These are phyloP conservation scores for Neolamprologus toae DNA, from an alignment of 2,113 vertebrate species.

Conservation along the genomic window DNA sequence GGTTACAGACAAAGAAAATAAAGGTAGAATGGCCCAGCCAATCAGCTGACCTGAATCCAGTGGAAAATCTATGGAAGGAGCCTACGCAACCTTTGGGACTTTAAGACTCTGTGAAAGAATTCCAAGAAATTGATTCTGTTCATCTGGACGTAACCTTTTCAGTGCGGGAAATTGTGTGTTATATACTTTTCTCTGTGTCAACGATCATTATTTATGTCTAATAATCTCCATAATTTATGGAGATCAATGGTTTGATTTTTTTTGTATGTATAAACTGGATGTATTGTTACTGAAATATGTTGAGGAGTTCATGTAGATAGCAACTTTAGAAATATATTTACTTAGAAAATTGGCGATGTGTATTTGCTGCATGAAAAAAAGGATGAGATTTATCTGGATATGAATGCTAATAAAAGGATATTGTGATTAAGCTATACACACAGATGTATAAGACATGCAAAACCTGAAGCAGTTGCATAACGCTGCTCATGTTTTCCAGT, in stretches of 20 bases:
- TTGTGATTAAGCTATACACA: neutral
- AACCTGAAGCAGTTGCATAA: neutral
- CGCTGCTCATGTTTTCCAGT: neutral
- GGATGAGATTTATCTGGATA: neutral
- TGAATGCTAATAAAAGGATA: neutral
- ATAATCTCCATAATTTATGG: neutral
- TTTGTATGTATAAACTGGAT: neutral
- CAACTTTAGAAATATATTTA: neutral
- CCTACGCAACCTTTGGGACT: neutral
- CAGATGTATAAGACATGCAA: neutral
- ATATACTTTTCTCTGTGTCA: neutral
- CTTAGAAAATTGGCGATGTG: neutral
- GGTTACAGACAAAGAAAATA: neutral
- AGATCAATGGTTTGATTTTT: neutral
- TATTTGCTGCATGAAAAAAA: neutral
- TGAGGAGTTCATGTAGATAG: neutral
- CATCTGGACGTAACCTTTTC: neutral
- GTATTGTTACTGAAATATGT: neutral
- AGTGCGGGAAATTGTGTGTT: neutral
- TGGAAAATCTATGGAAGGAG: neutral
- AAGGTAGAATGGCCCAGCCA: neutral
- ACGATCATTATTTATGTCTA: neutral
- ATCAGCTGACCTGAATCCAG: neutral
- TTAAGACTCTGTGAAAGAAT: neutral
- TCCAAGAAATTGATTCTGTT: neutral